Base-by-base conservation (phyloP, 2,113 vertebrate genomes). In the Terrapene triunguis region DNA sequence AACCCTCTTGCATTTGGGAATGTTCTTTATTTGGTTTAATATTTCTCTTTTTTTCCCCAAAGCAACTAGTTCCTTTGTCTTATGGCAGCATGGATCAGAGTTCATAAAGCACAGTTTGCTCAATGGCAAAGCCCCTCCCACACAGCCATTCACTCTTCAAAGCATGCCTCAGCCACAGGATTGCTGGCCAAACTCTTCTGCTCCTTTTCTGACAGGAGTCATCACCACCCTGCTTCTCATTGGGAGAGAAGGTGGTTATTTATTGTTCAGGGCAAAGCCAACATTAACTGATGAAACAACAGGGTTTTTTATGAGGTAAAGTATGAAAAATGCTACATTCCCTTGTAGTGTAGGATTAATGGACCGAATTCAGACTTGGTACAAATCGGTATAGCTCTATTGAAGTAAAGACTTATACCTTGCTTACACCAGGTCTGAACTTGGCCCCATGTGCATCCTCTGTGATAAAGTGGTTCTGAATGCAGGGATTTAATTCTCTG, bases 141-240 rank as follows among this genome's bases (percentile, higher is more conserved):
- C 89, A 55, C 82, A 86, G 59, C 3, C 42, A 0, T 38, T 3
- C 88, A 88, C 38, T 96, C 76, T 78, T 0, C 55, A 85, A 88
- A 97, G 88, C 10, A 0, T 92, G 95, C 82, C 76, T 95, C 85
- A 92, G 82, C 82, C 85, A 80, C 55, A 91, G 82, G n/a, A 88
- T 91, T 84, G 80, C 51, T 94, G 94, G 91, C 89, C 92, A 95
- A 48, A 69, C 38, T 91, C 51, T 89, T 42, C 82, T 84, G 44
- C 76, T 93, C 78, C 85, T 88, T 85, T 82, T 93, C 95, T 97
- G 93, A 94, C 97, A 97, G 82, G 87, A 93, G 89, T 89, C 90
- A 82, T 95, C 90, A 83, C 65, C 79, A 74, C 6, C 85, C 95
- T 95, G 59, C 94, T 95, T 9, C 22, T 2, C 91, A 93, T 76